Percentiles rank a stretch among this genome's conserved stretches.
Conservation (phyloP, 1,140 invertebrate genomes). For the Ptiloglossa arizonensis region DNA sequence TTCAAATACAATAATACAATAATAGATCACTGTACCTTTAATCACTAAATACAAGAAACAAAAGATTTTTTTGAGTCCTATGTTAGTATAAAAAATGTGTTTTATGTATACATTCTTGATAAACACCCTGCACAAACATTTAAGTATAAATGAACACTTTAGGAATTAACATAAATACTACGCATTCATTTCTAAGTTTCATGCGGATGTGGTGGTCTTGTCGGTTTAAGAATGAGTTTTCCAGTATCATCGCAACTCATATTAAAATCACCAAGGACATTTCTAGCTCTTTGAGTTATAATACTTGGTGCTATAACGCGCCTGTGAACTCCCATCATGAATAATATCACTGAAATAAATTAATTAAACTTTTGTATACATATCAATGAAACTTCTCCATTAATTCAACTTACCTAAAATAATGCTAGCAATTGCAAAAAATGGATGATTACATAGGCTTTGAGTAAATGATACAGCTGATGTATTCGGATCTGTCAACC, state of each 20-base stretch:
- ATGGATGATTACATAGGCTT: conserved; percentile 96
- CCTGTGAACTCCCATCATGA: conserved; percentile 96
- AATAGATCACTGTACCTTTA: too few species aligned
- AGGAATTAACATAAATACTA: conserved; percentile 7
- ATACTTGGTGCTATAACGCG: conserved; percentile 98
- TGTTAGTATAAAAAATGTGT: conserved; percentile 16
- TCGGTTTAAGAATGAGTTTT: conserved; percentile 93
- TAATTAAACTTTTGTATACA: neutral
- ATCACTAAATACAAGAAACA: conserved; percentile 14
- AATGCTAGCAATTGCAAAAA: conserved; percentile 95
- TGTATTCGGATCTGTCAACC: conserved; percentile 95
- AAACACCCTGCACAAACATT: conserved; percentile 28
- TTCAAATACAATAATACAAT: too few species aligned
- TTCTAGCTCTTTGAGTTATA: conserved; percentile 93
- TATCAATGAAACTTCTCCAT: neutral
- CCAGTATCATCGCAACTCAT: conserved; percentile 99
- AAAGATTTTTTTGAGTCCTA: conserved; percentile 8
- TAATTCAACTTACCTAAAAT: conserved; percentile 85
- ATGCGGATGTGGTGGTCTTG: conserved; percentile 77
- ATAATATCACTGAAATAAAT: conserved; percentile 89
- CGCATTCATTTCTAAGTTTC: conserved; percentile 69
- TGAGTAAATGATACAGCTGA: conserved; percentile 93
- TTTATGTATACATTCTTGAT: conserved; percentile 29
- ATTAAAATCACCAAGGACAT: conserved; percentile 96
- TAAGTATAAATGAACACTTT: conserved; percentile 29